Percentiles rank a stretch among this genome's conserved stretches.
Evolutionary conservation across 2,888 invertebrate genomes (phyloP).

Genomic region (Penaeus monodon): DNA sequence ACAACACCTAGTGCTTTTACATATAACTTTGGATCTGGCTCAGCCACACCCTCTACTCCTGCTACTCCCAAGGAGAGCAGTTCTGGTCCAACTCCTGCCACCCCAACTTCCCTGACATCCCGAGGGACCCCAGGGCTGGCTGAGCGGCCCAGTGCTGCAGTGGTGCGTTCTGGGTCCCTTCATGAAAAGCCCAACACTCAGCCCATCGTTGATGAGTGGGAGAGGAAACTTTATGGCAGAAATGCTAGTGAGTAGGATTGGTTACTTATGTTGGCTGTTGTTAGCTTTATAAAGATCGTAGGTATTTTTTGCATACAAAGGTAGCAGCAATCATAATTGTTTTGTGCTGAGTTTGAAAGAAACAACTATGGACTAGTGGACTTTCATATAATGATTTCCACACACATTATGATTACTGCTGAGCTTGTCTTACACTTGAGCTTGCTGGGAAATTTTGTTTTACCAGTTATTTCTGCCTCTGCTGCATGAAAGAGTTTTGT

Average conservation of each 20-base stretch:
- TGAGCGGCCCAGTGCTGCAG: slow-evolving; percentile 49
- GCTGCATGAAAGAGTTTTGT: not conserved
- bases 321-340: too few species aligned
- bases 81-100: slow-evolving; percentile 41
- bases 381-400: not conserved
- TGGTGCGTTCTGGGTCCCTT: slow-evolving; percentile 63
- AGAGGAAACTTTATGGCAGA: slow-evolving; percentile 64
- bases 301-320: too few species aligned
- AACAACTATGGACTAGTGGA: not conserved
- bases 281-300: too few species aligned
- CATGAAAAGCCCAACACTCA: slow-evolving; percentile 60
- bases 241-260: slow-evolving; percentile 63
- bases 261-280: slow-evolving; percentile 1
- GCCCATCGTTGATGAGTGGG: slow-evolving; percentile 64
- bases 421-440: too few species aligned
- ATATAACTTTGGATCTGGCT: slow-evolving; percentile 45
- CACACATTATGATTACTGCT: not conserved
- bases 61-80: slow-evolving; percentile 52
- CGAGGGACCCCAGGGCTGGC: slow-evolving; percentile 55
- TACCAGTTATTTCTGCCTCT: too few species aligned
- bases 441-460: too few species aligned
- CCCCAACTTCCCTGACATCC: slow-evolving; percentile 32
- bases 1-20: slow-evolving; percentile 40
- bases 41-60: slow-evolving; percentile 40
- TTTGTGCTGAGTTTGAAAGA: too few species aligned